These are phyloP conservation scores for Lepus townsendii DNA, from an alignment of 2,797 vertebrate genomes.

Conservation along the genomic window DNA sequence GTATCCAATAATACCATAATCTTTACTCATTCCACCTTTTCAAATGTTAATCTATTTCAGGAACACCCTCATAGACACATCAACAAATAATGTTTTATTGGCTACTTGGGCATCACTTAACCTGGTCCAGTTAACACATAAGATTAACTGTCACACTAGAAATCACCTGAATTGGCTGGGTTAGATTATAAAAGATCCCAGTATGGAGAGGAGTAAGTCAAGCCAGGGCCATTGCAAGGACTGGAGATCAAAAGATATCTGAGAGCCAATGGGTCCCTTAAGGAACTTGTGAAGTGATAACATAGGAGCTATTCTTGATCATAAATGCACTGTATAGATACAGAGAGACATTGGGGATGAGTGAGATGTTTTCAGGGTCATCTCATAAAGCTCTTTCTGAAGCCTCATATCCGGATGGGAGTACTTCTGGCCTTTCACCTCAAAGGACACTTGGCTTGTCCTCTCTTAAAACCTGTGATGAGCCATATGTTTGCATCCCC, in stretches of 20 bases:
- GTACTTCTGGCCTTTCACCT: background rate
- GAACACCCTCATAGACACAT: background rate
- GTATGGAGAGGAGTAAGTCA: background rate
- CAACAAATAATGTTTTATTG: background rate
- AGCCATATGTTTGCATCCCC: background rate
- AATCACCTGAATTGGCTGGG: background rate
- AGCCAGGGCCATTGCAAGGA: background rate
- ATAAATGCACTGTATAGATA: background rate
- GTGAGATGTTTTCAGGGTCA: background rate
- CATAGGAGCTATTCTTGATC: background rate
- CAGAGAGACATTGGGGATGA: background rate
- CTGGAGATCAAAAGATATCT: background rate
- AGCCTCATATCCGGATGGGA: background rate
- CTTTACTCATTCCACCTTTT: background rate
- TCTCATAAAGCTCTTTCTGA: background rate
- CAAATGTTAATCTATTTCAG: background rate
- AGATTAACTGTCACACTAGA: background rate
- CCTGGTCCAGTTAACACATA: background rate
- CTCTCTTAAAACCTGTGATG: background rate
- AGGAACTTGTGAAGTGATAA: background rate
- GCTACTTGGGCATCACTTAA: background rate
- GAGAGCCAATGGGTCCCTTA: background rate
- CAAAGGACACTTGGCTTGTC: background rate
- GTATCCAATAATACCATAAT: background rate
- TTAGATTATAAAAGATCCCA: conserved; percentile 34